phyloP scores from a whole-genome alignment of 1,140 invertebrate species.

The Zophobas atratus region DNA sequence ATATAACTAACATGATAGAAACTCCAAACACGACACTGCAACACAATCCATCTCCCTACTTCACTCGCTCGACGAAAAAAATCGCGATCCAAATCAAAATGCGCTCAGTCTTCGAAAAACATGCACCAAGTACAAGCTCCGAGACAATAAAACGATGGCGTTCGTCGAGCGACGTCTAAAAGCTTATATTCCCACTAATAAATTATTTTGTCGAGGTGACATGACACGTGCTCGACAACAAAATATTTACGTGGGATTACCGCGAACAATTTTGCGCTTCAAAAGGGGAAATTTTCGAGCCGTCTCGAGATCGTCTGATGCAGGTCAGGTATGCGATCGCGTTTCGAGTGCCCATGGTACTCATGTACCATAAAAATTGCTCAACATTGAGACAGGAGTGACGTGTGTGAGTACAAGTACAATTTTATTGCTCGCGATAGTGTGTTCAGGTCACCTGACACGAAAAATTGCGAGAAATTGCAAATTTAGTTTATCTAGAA shows the following conservation, averaged over 20 bases:
- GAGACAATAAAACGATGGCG: not conserved
- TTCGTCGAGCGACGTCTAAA: not conserved
- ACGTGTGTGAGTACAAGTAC: conserved; percentile 5
- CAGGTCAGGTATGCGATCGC: not conserved
- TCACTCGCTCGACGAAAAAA: not conserved
- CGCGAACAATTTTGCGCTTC: not conserved
- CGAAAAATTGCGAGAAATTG: not conserved
- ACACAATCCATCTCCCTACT: conserved; percentile 37
- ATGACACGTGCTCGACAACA: not conserved
- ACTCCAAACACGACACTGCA: not conserved
- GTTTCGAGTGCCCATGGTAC: not conserved
- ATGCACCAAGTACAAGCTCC: not conserved
- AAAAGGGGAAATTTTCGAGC: too few relatives aligned
- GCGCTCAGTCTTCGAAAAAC: conserved; percentile 3
- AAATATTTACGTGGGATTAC: not conserved
- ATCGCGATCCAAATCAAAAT: conserved; percentile 6
- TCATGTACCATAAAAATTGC: conserved; percentile 20
- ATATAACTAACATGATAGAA: conserved; percentile 34
- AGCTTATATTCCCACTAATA: not conserved
- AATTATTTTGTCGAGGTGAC: not conserved
- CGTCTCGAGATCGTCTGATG: too few relatives aligned
- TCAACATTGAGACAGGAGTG: conserved; percentile 15
- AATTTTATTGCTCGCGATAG: conserved; percentile 25
- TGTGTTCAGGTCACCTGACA: conserved; percentile 16
- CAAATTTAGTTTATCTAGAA: too few relatives aligned